A percentile compares a stretch with the other conserved stretches of the same genome.
phyloP scores from a whole-genome alignment of 2,113 vertebrate species.

The Melanocharis versteri region DNA sequence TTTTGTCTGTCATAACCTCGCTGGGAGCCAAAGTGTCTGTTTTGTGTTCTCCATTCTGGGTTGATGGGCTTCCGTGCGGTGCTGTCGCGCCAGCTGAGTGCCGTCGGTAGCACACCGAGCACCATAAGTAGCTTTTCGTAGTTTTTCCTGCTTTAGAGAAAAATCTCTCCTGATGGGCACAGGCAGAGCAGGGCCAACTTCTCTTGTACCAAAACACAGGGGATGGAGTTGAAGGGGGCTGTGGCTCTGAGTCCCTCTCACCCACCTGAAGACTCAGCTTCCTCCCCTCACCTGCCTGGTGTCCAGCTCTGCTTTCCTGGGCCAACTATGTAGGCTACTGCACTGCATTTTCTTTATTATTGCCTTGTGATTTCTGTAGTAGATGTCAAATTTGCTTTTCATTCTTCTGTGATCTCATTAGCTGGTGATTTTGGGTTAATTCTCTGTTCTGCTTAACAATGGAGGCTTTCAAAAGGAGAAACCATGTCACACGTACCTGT shows the following conservation, averaged over 20 bases:
- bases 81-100: neutral
- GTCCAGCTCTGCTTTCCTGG: neutral
- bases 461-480: neutral
- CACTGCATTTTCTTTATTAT: neutral
- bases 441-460: neutral
- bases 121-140: accelerated
- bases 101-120: neutral
- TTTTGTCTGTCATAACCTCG: neutral
- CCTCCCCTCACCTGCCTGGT: neutral
- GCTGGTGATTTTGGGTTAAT: neutral
- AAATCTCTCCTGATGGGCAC: neutral
- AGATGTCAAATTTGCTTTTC: neutral
- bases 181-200: neutral
- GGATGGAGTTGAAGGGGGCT: neutral
- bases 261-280: accelerated
- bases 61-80: neutral
- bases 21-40: neutral
- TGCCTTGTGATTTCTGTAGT: neutral
- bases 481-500: neutral
- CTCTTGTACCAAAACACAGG: neutral
- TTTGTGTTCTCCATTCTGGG: neutral
- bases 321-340: neutral
- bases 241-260: neutral
- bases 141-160: neutral
- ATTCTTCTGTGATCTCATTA: neutral